Conservation (phyloP, 2,797 vertebrate genomes). For the Tadarida brasiliensis region DNA sequence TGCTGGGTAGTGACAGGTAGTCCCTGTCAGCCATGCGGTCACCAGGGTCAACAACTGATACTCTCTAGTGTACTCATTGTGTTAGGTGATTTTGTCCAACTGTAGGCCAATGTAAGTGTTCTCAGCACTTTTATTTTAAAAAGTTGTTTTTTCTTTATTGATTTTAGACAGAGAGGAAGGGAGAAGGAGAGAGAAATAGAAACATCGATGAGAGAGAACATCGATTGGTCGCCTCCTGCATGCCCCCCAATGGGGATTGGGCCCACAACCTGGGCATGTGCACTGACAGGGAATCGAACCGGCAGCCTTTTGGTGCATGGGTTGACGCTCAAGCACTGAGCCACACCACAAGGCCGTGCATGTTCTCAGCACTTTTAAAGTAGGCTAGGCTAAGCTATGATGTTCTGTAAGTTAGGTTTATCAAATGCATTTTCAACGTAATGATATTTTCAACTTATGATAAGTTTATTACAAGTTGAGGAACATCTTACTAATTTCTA, state of each 20-base stretch:
- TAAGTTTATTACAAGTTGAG: background rate
- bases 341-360: too few relatives aligned
- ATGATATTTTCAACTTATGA: background rate
- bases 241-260: too few relatives aligned
- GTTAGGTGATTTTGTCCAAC: background rate
- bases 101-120: background rate
- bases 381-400: background rate
- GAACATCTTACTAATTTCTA: background rate
- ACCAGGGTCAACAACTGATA: background rate
- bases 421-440: background rate
- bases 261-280: too few relatives aligned
- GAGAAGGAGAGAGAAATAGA: too few relatives aligned
- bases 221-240: too few relatives aligned
- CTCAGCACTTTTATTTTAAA: background rate
- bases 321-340: too few relatives aligned
- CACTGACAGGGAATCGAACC: too few relatives aligned
- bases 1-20: background rate
- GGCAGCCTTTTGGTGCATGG: too few relatives aligned
- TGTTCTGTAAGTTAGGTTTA: background rate
- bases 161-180: too few relatives aligned
- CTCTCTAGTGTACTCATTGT: background rate
- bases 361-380: background rate
- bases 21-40: background rate
- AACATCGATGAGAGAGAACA: too few relatives aligned
- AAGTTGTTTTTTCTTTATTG: too few relatives aligned